Evolutionary conservation across 2,113 vertebrate genomes (phyloP).

Genomic region (Hirundichthys speculiger): DNA sequence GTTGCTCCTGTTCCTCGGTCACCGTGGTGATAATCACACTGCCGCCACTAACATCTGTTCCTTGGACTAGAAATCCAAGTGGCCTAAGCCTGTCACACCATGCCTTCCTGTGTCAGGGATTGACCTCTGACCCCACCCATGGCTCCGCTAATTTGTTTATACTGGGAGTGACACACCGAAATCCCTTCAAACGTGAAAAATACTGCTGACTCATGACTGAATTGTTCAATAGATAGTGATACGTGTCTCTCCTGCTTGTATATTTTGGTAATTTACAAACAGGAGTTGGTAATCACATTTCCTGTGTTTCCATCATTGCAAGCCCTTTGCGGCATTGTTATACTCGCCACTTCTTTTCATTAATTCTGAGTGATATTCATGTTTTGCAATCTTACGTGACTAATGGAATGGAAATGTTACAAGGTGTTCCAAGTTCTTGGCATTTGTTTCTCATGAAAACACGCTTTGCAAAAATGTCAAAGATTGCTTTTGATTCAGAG

Average conservation of each 20-base stretch:
- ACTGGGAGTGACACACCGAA: constrained; percentile 53
- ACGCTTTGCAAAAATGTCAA: too few species aligned
- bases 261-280: background rate
- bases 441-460: too few species aligned
- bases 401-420: too few species aligned
- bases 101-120: constrained; percentile 85
- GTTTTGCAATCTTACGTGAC: too few species aligned
- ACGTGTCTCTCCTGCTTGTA: background rate
- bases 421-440: too few species aligned
- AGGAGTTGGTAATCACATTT: background rate
- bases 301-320: too few species aligned
- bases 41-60: constrained; percentile 96
- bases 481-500: too few species aligned
- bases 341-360: too few species aligned
- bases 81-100: constrained; percentile 91
- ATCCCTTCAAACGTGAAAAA: constrained; percentile 82
- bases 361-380: too few species aligned
- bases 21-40: constrained; percentile 95
- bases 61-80: constrained; percentile 87
- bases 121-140: constrained; percentile 91
- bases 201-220: constrained; percentile 80
- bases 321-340: too few species aligned
- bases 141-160: constrained; percentile 93
- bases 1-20: constrained; percentile 84
- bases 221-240: constrained; percentile 47